Evolutionary conservation across 2,113 vertebrate genomes (phyloP).

Genomic region (Brachyhypopomus occidentalis): DNA sequence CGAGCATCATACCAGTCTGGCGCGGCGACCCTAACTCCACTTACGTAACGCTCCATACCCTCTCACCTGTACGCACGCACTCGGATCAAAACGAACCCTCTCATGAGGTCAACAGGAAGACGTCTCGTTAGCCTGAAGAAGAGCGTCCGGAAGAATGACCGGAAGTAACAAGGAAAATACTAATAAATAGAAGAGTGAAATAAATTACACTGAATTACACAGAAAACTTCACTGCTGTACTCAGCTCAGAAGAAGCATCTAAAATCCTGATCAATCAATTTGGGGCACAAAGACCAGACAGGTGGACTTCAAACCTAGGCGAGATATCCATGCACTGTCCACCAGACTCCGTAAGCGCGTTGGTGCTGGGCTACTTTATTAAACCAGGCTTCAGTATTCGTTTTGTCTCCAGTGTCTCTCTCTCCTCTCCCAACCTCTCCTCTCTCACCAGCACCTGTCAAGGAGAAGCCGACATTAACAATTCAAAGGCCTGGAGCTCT

Average conservation of each 20-base stretch:
- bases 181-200: not conserved
- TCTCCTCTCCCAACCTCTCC: slow-evolving; percentile 26
- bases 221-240: too few species aligned
- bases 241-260: not conserved
- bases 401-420: slow-evolving; percentile 26
- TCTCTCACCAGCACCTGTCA: slow-evolving; percentile 48
- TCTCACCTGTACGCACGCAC: not conserved
- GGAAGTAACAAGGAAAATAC: too few species aligned
- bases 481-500: slow-evolving; percentile 48
- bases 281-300: slow-evolving; percentile 15
- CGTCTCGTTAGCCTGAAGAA: slow-evolving; percentile 13
- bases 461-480: slow-evolving; percentile 52
- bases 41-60: slow-evolving; percentile 17
- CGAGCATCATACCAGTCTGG: not conserved
- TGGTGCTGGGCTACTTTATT: slow-evolving; percentile 28
- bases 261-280: slow-evolving; percentile 12
- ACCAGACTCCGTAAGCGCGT: not conserved
- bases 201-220: too few species aligned
- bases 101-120: not conserved
- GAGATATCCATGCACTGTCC: slow-evolving; percentile 4
- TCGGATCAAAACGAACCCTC: not conserved
- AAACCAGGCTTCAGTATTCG: slow-evolving; percentile 25
- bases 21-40: not conserved
- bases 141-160: not conserved
- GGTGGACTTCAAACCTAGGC: not conserved